Conservation (phyloP, 2,113 vertebrate genomes). For the Ceuthmochares aereus region DNA sequence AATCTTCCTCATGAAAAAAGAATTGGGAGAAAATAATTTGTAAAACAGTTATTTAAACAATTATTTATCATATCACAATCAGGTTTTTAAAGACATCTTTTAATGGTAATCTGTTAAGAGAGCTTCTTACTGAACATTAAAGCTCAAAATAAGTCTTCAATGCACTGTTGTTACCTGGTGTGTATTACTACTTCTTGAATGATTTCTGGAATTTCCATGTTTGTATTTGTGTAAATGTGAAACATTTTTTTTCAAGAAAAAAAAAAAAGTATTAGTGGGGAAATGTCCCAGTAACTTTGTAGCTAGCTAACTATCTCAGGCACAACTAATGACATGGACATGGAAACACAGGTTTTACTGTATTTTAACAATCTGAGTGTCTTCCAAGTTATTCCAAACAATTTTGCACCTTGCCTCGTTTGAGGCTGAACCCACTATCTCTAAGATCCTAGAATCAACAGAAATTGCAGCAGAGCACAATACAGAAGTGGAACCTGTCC, state of each 20-base stretch:
- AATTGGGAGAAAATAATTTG: background rate
- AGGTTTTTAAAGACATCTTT: background rate
- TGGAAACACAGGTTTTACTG: background rate
- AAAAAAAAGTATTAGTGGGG: background rate
- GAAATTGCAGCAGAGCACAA: background rate
- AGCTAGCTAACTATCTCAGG: background rate
- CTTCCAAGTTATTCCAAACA: background rate
- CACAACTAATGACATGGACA: background rate
- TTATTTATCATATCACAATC: background rate
- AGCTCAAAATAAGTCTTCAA: background rate
- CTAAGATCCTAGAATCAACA: background rate
- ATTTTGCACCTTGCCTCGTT: background rate
- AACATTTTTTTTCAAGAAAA: background rate
- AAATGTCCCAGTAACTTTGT: background rate
- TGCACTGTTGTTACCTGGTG: background rate
- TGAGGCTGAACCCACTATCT: background rate
- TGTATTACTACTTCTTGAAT: background rate
- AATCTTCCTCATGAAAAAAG: background rate
- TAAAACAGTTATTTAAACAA: background rate
- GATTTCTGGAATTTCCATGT: background rate
- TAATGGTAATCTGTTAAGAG: background rate
- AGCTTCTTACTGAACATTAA: background rate
- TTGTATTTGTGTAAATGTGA: background rate
- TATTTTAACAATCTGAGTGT: background rate
- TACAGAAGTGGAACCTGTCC: background rate